Base-by-base conservation (phyloP, 2,113 vertebrate species). In the Daubentonia madagascariensis region DNA sequence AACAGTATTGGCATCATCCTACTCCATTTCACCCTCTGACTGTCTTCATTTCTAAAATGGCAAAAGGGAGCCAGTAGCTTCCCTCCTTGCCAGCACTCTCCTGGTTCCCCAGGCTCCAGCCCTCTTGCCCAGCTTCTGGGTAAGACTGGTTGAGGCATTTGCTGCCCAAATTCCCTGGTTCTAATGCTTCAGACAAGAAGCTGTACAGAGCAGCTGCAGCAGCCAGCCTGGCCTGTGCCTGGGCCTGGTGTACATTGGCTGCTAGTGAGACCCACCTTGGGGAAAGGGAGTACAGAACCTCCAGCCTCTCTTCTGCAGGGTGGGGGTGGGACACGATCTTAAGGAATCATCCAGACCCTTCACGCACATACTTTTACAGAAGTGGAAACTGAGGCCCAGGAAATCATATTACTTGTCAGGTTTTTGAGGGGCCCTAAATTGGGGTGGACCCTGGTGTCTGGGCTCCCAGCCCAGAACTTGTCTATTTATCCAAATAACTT, bases 11-110 rank as follows among this genome's bases (percentile, higher is more conserved):
- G 8, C 30, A 22, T 37, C 40, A 11, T 73, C 48, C 30, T 35
- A 18, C 6, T 76, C 23, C 23, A n/a, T 67, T 80, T 85, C 83
- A 30, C 61, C 43, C 78, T 85, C 73, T 67, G 54, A 76, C 76
- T 68, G n/a, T 94, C n/a, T 90, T 95, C 28, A 22, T 90, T 97
- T 95, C 32, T 61, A 85, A 94, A 79, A 50, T 8, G 32, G 45
- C 73, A 76, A 70, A 5, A 57, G 13, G 54, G 32, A 78, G 32
- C 23, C 23, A 57, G 32, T 73, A 81, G 45, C 81, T 81, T 85
- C 22, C 81, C 45, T 52, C 40, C 2, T 95, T 91, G 30, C 54
- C 23, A 14, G 93, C 22, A 30, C 25, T 68, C 40, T 90, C 73
- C 61, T 80, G 37, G 28, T 37, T 57, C 40, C 50, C 73, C 81